Percentiles rank a stretch among this genome's conserved stretches.
phyloP scores from a whole-genome alignment of 2,797 vertebrate species.

The Cossypha caffra region DNA sequence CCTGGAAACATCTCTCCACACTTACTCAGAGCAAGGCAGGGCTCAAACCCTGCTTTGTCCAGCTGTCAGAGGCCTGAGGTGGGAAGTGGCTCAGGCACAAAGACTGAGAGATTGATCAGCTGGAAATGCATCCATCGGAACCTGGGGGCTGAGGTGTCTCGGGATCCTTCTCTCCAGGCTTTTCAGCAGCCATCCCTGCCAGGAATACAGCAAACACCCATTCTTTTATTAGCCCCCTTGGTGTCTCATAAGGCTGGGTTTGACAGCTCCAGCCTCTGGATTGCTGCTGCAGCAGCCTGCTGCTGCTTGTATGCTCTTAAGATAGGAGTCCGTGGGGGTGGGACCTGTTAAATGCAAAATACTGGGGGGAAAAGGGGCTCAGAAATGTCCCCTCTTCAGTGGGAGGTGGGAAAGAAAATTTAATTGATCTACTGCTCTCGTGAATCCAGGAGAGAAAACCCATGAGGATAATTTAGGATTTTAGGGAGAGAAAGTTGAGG shows the following conservation, averaged over 20 bases:
- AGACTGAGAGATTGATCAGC: neutral
- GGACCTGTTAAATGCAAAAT: neutral
- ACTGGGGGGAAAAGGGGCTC: neutral
- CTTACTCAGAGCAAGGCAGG: constrained; percentile 1
- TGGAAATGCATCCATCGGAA: neutral
- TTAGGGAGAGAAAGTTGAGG: neutral
- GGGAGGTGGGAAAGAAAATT: neutral
- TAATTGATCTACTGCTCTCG: neutral
- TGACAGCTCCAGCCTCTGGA: constrained; percentile 48
- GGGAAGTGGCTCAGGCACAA: neutral
- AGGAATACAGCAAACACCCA: constrained; percentile 25
- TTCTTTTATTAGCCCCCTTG: constrained; percentile 53
- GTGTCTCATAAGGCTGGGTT: neutral
- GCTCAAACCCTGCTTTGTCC: constrained; percentile 51
- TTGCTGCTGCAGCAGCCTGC: constrained; percentile 19
- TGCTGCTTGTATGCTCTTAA: constrained; percentile 8
- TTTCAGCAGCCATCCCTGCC: constrained; percentile 52
- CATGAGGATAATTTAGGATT: neutral
- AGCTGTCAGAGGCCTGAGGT: constrained; percentile 48
- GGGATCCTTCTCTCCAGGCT: neutral
- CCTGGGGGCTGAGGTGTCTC: constrained; percentile 19
- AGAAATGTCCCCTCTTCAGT: neutral
- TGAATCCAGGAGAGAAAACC: neutral
- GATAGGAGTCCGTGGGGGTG: neutral
- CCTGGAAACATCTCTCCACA: constrained; percentile 48